A percentile compares a stretch with the other conserved stretches of the same genome.
phyloP scores from a whole-genome alignment of 2,113 vertebrate species.

The Oophaga pumilio region DNA sequence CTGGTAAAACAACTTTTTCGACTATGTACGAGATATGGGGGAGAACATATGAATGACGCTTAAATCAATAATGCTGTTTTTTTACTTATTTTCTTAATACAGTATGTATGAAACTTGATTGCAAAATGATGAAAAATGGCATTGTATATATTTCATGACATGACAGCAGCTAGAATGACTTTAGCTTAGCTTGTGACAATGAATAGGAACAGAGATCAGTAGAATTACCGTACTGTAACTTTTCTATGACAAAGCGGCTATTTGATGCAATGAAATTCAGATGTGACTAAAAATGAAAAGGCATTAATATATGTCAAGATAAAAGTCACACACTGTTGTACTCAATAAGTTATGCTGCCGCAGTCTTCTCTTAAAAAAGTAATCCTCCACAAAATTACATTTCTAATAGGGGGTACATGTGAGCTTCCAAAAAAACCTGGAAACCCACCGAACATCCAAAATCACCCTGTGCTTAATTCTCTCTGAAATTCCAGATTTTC shows the following conservation, averaged over 20 bases:
- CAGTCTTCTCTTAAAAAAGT: neutral
- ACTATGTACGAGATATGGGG: neutral
- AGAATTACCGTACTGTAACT: neutral
- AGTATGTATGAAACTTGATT: neutral
- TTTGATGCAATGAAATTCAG: neutral
- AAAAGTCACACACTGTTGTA: constrained; percentile 17
- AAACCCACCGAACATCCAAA: constrained; percentile 34
- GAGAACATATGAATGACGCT: neutral
- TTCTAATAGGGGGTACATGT: neutral
- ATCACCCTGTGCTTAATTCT: neutral
- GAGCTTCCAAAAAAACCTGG: neutral
- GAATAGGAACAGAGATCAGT: neutral
- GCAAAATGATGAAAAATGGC: neutral
- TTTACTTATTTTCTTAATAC: neutral
- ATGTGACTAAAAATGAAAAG: constrained; percentile 17
- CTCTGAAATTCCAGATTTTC: constrained; percentile 60
- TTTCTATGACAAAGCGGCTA: neutral
- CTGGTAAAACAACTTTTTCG: neutral
- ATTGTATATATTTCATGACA: neutral
- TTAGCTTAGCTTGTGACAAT: neutral
- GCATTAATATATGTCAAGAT: neutral
- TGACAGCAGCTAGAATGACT: neutral
- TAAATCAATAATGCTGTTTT: neutral
- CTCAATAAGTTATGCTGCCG: neutral
- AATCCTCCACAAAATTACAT: constrained; percentile 14